Percentiles rank a stretch among this genome's conserved stretches.
Evolutionary conservation across 2,888 invertebrate species (phyloP).

Genomic region (Luperina testacea): DNA sequence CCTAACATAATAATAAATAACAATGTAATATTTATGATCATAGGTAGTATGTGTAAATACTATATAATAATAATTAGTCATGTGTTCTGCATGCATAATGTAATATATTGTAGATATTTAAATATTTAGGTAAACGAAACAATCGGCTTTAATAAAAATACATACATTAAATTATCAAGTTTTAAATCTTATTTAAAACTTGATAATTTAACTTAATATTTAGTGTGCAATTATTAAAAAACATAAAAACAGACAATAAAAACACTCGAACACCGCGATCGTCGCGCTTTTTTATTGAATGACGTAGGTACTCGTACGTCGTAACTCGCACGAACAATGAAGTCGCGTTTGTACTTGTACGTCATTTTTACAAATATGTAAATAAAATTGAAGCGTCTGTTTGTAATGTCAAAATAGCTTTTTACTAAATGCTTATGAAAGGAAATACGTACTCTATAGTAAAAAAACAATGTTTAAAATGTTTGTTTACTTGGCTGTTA

Average conservation of each 20-base stretch:
- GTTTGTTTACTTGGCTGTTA: not conserved
- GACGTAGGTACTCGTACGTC: not conserved
- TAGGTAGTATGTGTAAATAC: not conserved
- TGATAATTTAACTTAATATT: not conserved
- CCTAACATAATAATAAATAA: not conserved
- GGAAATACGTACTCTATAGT: too few species aligned
- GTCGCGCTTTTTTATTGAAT: not conserved
- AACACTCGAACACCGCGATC: not conserved
- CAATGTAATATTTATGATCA: not conserved
- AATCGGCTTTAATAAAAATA: not conserved
- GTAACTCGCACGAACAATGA: not conserved
- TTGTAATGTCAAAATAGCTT: not conserved
- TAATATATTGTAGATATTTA: not conserved
- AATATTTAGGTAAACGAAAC: not conserved
- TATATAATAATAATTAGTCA: not conserved
- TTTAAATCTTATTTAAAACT: not conserved
- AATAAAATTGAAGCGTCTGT: not conserved
- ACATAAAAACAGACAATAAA: not conserved
- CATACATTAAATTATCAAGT: not conserved
- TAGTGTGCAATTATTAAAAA: not conserved
- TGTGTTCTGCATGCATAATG: not conserved
- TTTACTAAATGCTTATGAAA: not conserved
- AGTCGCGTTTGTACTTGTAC: not conserved
- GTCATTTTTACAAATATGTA: not conserved
- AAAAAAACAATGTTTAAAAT: not conserved